Base-by-base conservation (phyloP, 2,797 vertebrate genomes). In the Alca torda region DNA sequence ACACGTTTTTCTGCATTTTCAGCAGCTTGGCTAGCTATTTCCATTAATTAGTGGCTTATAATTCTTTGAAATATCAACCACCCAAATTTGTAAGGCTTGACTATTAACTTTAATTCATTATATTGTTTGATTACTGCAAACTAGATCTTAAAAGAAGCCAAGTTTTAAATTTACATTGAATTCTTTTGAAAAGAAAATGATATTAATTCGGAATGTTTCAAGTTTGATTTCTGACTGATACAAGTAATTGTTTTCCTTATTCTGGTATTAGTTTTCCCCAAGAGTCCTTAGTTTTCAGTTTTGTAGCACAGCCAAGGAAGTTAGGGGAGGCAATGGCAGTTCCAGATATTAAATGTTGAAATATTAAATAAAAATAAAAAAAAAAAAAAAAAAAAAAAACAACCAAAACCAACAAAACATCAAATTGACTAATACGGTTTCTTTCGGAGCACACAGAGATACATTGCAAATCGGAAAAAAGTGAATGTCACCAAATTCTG, bases 1-100 rank as follows among this genome's bases (percentile, higher is more conserved):
- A 9, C 5, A 4, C 5, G 6, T 45, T 45, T 54, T 61, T 43
- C 23, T 37, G 26, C 28, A 2, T 1, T 4, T 19, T 23, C 9
- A 4, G 35, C 30, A 31, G 30, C 26, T 30, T 14, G 51, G 37
- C 14, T 35, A 4, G 9, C 33, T 64, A 10, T 35, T 72, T 26
- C 64, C 15, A 3, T 25, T 28, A 3, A 13, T 28, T 14, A 25
- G 31, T 18, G 69, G 4, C 19, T 56, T 50, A 1, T 10, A 1
- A 12, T 28, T 37, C 48, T 48, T 45, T 39, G 37, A 20, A 72
- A 28, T 20, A 8, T 0, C 8, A 45, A 16, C 48, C n/a, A n/a
- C 7, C 50, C 51, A 16, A 20, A 46, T 46, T 53, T 59, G 17
- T 31, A 10, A 2, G 7, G 39, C 39, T 35, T 15, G 16, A 35